A percentile compares a stretch with the other conserved stretches of the same genome.
Conservation (phyloP, 2,113 vertebrate genomes). For the Rhinogobius similis region DNA sequence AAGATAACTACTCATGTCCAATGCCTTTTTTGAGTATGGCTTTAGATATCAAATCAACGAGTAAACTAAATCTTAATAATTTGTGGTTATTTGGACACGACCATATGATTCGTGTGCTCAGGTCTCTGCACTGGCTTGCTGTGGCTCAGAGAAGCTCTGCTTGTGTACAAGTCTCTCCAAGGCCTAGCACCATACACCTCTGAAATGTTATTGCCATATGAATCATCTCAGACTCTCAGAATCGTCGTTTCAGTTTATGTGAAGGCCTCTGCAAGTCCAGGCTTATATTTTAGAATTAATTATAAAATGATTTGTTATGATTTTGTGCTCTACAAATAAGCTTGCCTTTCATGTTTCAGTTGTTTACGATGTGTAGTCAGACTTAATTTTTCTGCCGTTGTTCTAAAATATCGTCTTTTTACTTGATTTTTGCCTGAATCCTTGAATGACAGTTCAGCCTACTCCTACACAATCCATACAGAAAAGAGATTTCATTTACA, state of each 20-base stretch:
- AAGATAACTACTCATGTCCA: neutral
- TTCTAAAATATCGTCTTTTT: neutral
- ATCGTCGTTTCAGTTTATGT: neutral
- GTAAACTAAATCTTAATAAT: neutral
- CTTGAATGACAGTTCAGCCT: neutral
- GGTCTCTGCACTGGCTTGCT: neutral
- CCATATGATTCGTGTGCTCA: neutral
- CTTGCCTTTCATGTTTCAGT: neutral
- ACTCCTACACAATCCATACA: slow-evolving; percentile 3
- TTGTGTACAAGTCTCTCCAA: neutral
- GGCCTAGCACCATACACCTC: too few relatives aligned
- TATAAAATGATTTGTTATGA: too few relatives aligned
- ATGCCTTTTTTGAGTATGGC: neutral
- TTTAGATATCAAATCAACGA: neutral
- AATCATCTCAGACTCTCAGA: neutral
- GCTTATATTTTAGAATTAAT: too few relatives aligned
- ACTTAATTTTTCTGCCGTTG: neutral
- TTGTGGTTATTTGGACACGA: neutral
- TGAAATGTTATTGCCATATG: neutral
- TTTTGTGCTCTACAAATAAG: neutral
- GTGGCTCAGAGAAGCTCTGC: neutral
- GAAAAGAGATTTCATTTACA: slow-evolving; percentile 1
- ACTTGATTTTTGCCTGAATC: neutral
- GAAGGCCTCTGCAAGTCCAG: too few relatives aligned
- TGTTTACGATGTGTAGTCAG: neutral